These are phyloP conservation scores for Acanthisitta chloris DNA, from an alignment of 2,113 vertebrate species.

Conservation along the genomic window DNA sequence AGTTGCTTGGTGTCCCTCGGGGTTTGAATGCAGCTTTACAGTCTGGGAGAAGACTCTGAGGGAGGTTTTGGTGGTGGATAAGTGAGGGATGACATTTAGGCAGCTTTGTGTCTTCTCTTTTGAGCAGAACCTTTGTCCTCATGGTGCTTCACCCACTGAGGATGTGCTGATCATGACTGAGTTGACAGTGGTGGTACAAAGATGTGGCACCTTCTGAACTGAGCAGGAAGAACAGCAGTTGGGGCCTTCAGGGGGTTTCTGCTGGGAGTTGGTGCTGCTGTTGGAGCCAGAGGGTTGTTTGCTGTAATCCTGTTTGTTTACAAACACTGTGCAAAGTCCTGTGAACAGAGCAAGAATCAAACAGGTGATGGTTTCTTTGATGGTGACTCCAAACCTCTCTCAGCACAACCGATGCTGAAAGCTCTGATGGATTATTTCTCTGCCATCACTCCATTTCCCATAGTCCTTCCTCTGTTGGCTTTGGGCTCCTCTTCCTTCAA, in stretches of 20 bases:
- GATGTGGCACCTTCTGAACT: background rate
- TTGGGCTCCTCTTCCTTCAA: background rate
- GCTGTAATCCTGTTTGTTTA: background rate
- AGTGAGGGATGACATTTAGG: background rate
- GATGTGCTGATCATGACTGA: rapidly evolving
- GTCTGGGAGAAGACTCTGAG: background rate
- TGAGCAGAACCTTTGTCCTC: background rate
- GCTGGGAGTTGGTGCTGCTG: background rate
- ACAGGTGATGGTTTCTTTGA: background rate
- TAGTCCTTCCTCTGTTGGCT: background rate
- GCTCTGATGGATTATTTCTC: background rate
- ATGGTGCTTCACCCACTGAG: background rate
- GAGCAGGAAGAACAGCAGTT: background rate
- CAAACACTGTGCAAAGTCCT: background rate
- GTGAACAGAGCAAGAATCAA: background rate
- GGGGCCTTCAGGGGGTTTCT: background rate
- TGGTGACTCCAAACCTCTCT: background rate
- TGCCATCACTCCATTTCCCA: background rate
- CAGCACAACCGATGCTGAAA: background rate
- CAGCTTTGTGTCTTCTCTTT: background rate
- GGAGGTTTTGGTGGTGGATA: background rate
- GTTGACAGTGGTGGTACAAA: background rate
- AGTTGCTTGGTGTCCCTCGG: background rate
- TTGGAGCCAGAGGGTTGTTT: background rate
- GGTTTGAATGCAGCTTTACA: background rate